Evolutionary conservation across 2,113 vertebrate species (phyloP).

Genomic region (Cephalopholis sonnerati): DNA sequence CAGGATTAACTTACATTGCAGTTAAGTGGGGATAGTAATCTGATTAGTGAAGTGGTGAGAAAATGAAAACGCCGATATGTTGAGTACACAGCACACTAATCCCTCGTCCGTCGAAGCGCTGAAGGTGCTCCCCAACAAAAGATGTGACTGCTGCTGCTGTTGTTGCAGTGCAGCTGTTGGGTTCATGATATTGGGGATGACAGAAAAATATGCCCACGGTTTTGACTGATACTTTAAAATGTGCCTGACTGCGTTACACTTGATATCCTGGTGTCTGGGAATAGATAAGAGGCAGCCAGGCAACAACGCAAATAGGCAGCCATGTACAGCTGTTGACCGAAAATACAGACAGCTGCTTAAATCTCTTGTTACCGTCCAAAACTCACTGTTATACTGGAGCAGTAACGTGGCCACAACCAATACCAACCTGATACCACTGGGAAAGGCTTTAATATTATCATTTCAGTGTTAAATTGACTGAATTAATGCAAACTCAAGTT

Average conservation of each 20-base stretch:
- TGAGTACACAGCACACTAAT: slow-evolving; percentile 28
- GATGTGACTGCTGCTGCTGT: slow-evolving; percentile 33
- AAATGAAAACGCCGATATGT: slow-evolving; percentile 63
- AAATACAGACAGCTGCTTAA: slow-evolving; percentile 33
- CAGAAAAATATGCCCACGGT: accelerated
- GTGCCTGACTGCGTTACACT: background rate
- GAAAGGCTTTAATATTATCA: accelerated
- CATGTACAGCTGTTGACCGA: slow-evolving; percentile 36
- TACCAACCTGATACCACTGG: accelerated
- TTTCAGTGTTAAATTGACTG: background rate
- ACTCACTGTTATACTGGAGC: accelerated
- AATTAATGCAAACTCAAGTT: background rate
- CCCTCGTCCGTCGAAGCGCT: slow-evolving; percentile 6
- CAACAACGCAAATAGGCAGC: background rate
- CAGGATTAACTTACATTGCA: slow-evolving; percentile 59
- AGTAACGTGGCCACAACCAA: accelerated
- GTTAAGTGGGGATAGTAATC: slow-evolving; percentile 57
- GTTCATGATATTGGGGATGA: too few species aligned
- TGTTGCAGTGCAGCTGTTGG: slow-evolving; percentile 45
- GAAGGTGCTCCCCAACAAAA: slow-evolving; percentile 63
- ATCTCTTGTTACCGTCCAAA: background rate
- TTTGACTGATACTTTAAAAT: background rate
- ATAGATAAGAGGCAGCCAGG: background rate
- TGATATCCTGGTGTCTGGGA: background rate
- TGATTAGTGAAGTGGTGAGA: slow-evolving; percentile 67